Percentiles rank a stretch among this genome's conserved stretches.
Evolutionary conservation across 2,797 vertebrate genomes (phyloP).

Genomic region (Loriculus beryllinus): DNA sequence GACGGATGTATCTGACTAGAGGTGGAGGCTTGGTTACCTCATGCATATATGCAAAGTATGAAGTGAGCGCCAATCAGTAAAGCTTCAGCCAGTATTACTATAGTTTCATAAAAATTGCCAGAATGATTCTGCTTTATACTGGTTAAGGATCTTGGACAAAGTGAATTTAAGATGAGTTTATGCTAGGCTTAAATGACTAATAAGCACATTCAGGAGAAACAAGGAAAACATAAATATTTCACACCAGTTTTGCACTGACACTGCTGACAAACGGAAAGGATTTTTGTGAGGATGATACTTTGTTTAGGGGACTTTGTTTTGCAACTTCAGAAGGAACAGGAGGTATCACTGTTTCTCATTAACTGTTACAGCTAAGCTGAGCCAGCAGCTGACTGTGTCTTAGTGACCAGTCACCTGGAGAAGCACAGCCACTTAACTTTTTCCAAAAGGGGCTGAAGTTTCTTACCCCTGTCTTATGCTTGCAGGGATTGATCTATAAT

Average conservation of each 20-base stretch:
- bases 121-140: background rate
- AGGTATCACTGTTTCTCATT: background rate
- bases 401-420: background rate
- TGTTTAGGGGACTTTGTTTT: background rate
- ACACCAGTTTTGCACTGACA: background rate
- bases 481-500: background rate
- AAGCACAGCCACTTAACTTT: background rate
- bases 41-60: background rate
- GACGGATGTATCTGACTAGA: background rate
- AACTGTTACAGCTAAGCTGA: background rate
- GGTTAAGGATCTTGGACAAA: background rate
- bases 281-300: background rate
- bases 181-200: background rate
- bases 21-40: background rate
- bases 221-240: constrained; percentile 8
- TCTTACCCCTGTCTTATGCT: background rate
- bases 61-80: background rate
- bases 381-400: background rate
- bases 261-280: background rate
- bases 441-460: background rate
- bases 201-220: background rate
- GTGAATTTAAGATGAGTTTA: constrained; percentile 12
- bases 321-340: background rate
- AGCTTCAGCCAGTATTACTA: background rate
- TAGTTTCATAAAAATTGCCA: background rate